A percentile compares a stretch with the other conserved stretches of the same genome.
phyloP scores from a whole-genome alignment of 2,888 invertebrate genomes.

The Tethea ocularis region DNA sequence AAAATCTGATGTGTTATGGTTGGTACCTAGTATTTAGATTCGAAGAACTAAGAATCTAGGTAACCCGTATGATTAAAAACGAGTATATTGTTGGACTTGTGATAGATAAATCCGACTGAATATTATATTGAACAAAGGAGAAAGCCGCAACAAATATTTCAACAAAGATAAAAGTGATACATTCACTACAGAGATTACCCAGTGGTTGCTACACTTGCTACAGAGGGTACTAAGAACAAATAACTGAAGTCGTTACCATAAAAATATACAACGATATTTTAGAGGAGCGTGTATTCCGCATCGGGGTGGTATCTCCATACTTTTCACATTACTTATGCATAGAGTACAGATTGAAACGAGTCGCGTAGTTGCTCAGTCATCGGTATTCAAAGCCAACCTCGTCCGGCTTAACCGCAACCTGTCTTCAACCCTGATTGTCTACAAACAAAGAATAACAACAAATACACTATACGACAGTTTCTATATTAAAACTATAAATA shows the following conservation, averaged over 20 bases:
- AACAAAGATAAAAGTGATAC: constrained; percentile 6
- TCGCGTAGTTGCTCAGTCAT: constrained; percentile 73
- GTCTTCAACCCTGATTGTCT: constrained; percentile 69
- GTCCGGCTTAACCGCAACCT: constrained; percentile 70
- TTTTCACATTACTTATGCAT: constrained; percentile 83
- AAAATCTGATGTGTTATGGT: no score
- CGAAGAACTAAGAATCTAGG: no score
- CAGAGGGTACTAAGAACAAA: constrained; percentile 58
- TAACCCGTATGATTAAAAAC: no score
- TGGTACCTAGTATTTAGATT: no score
- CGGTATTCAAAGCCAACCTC: constrained; percentile 73
- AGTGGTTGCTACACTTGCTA: constrained; percentile 31
- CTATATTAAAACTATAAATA: constrained; percentile 11
- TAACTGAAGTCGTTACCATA: constrained; percentile 72
- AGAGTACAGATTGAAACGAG: constrained; percentile 82
- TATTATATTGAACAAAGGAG: not conserved
- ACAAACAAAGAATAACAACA: constrained; percentile 64
- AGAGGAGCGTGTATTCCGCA: constrained; percentile 68
- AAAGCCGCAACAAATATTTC: not conserved
- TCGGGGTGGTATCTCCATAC: constrained; percentile 74
- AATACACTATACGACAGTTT: constrained; percentile 32
- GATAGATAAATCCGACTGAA: not conserved
- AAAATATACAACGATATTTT: constrained; percentile 78
- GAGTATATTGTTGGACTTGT: not conserved
- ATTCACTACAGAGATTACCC: constrained; percentile 16